Conservation (phyloP, 2,888 invertebrate species). For the Drosophila borborema region DNA sequence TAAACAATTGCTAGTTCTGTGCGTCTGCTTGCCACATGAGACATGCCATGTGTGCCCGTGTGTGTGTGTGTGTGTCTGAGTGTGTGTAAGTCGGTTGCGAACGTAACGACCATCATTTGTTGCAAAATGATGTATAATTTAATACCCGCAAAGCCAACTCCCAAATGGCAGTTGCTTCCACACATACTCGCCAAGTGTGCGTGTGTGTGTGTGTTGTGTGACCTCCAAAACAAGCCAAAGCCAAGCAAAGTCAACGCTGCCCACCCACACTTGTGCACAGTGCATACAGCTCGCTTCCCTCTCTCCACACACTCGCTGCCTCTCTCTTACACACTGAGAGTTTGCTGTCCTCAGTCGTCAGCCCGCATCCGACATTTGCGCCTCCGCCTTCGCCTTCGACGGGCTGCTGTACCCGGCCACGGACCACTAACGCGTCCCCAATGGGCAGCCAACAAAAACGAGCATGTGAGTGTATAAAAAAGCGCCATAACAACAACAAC, state of each 20-base stretch:
- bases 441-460: slow-evolving; percentile 78
- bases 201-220: slow-evolving; percentile 32
- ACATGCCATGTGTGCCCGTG: slow-evolving; percentile 24
- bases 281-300: slow-evolving; percentile 17
- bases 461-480: slow-evolving; percentile 68
- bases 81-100: slow-evolving; percentile 35
- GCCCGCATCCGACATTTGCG: slow-evolving; percentile 50
- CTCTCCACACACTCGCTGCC: neutral
- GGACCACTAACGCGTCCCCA: slow-evolving; percentile 80
- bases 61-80: slow-evolving; percentile 4
- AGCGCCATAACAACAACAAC: slow-evolving; percentile 32
- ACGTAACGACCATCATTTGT: slow-evolving; percentile 82
- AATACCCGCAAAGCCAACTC: slow-evolving; percentile 83
- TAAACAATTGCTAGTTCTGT: slow-evolving; percentile 56
- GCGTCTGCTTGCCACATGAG: slow-evolving; percentile 51
- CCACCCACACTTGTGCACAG: slow-evolving; percentile 34
- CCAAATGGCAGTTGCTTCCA: slow-evolving; percentile 64
- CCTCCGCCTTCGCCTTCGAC: slow-evolving; percentile 3
- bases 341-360: slow-evolving; percentile 24
- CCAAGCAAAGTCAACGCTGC: slow-evolving; percentile 73
- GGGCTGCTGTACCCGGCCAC: slow-evolving; percentile 51
- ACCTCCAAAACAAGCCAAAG: slow-evolving; percentile 76
- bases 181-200: slow-evolving; percentile 2
- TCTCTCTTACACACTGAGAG: neutral
- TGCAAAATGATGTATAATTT: slow-evolving; percentile 82